A percentile compares a stretch with the other conserved stretches of the same genome.
Evolutionary conservation across 2,113 vertebrate genomes (phyloP).

Genomic region (Promerops cafer): DNA sequence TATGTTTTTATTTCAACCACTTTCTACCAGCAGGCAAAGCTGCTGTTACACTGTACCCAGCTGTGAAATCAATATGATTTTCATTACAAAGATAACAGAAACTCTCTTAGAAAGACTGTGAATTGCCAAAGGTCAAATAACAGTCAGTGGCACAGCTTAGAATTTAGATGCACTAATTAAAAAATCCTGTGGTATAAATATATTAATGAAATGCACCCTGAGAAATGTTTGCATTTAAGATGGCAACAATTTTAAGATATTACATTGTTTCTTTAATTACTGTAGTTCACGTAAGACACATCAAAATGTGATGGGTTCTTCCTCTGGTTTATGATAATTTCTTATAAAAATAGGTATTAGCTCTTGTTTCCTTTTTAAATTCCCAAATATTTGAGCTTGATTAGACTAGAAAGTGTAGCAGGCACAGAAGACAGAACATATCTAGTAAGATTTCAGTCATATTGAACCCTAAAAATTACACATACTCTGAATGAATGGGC

Average conservation of each 20-base stretch:
- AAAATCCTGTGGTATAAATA: conserved; percentile 42
- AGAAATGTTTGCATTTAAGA: conserved; percentile 38
- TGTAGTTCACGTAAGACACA: neutral
- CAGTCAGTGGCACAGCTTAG: conserved; percentile 50
- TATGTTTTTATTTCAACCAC: conserved; percentile 56
- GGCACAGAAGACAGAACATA: neutral
- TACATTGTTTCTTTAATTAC: conserved; percentile 22
- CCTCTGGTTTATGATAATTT: neutral
- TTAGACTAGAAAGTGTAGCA: neutral
- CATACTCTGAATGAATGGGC: neutral
- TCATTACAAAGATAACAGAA: conserved; percentile 67
- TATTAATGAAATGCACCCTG: conserved; percentile 48
- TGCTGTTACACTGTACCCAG: conserved; percentile 60
- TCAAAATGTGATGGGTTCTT: neutral
- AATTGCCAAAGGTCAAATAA: conserved; percentile 66
- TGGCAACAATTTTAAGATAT: neutral
- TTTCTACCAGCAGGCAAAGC: conserved; percentile 58
- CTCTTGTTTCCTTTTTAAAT: neutral
- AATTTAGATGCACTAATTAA: conserved; percentile 63
- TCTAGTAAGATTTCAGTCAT: neutral
- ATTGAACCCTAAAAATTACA: neutral
- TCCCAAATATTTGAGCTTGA: neutral
- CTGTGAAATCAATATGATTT: conserved; percentile 69
- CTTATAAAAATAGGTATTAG: neutral
- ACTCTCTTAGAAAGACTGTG: conserved; percentile 55